phyloP scores from a whole-genome alignment of 2,113 vertebrate genomes.

The Vidua chalybeata region DNA sequence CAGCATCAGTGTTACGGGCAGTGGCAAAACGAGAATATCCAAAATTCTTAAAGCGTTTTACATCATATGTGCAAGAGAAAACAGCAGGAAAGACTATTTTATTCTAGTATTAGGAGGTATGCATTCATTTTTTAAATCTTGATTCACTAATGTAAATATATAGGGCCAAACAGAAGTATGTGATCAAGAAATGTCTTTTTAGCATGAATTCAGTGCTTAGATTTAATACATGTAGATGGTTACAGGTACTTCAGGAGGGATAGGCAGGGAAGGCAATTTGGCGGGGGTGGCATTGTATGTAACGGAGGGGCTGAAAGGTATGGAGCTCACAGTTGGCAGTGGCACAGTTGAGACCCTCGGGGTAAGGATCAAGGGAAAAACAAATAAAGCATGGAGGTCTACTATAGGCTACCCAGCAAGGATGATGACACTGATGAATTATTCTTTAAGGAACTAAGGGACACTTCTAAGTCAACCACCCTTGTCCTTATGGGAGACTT shows the following conservation, averaged over 20 bases:
- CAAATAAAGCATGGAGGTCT: too few species aligned
- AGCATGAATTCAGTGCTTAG: background rate
- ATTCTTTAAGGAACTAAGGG: too few species aligned
- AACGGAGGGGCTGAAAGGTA: too few species aligned
- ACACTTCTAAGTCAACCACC: too few species aligned
- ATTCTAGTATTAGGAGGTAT: constrained; percentile 83
- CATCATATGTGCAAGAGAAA: constrained; percentile 92
- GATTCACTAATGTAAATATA: background rate
- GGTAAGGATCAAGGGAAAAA: too few species aligned
- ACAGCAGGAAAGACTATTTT: constrained; percentile 87
- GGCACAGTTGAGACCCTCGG: too few species aligned
- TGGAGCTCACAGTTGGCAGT: too few species aligned
- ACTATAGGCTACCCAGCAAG: too few species aligned
- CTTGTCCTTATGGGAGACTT: too few species aligned
- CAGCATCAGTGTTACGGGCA: constrained; percentile 91
- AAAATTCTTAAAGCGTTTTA: constrained; percentile 95
- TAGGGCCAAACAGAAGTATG: background rate
- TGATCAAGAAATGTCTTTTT: background rate
- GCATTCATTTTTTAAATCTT: background rate
- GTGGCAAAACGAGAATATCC: constrained; percentile 95
- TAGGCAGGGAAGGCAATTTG: background rate
- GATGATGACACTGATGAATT: too few species aligned
- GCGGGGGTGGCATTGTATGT: background rate
- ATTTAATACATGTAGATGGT: background rate
- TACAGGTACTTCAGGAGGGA: background rate